Percentiles rank a stretch among this genome's conserved stretches.
Conservation (phyloP, 2,797 vertebrate species). For the Periophthalmus magnuspinnatus region DNA sequence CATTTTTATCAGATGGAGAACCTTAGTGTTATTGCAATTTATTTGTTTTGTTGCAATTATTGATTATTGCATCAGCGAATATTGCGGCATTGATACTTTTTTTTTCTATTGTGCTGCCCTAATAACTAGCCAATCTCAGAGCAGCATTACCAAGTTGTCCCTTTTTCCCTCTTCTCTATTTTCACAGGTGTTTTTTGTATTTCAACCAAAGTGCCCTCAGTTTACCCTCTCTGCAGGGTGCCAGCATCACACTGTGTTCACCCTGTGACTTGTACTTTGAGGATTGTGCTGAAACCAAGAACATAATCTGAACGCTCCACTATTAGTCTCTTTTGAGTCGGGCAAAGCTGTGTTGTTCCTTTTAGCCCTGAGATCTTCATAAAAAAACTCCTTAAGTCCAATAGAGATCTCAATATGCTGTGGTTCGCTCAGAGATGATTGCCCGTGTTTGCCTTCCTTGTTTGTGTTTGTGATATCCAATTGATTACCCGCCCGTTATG, state of each 20-base stretch:
- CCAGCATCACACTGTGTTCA: not conserved
- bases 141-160: not conserved
- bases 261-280: slow-evolving; percentile 15
- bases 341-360: slow-evolving; percentile 6
- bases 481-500: slow-evolving; percentile 61
- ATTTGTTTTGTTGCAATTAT: too few species aligned
- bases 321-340: slow-evolving; percentile 9
- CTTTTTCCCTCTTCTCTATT: not conserved
- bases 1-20: too few species aligned
- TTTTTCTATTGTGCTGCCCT: too few species aligned
- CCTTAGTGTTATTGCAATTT: too few species aligned
- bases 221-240: slow-evolving; percentile 50
- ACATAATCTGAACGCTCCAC: slow-evolving; percentile 4
- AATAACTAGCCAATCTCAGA: not conserved
- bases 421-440: slow-evolving; percentile 58
- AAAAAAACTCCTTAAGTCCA: slow-evolving; percentile 13
- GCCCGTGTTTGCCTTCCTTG: slow-evolving; percentile 47
- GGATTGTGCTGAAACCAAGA: not conserved
- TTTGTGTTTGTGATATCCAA: slow-evolving; percentile 59
- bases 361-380: not conserved
- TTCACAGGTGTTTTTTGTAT: slow-evolving; percentile 46
- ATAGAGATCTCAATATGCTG: slow-evolving; percentile 43
- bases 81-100: too few species aligned
- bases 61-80: too few species aligned
- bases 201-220: slow-evolving; percentile 35